Evolutionary conservation across 64 coral and sea anemone genomes (phyloP), one percentile per base, ranked within the genome.

Genomic region (Trachythela sp.): DNA sequence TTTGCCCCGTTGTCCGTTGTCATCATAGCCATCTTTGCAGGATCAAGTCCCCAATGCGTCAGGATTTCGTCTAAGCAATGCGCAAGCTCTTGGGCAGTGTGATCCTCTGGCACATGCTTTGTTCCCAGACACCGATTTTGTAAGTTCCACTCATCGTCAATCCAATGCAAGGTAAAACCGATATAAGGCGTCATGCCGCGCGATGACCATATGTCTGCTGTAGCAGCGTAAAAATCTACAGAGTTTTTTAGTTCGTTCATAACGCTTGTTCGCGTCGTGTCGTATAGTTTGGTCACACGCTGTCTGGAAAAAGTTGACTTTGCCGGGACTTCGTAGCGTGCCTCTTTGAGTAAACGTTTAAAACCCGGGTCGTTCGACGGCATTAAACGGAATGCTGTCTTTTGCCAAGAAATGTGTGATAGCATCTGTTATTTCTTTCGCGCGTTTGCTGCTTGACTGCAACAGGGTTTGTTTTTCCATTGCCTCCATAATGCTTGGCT

Each of bases 301-400:
- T 80, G 27, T 18, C 75, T 80, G 31, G 75, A 80, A 80, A 80
- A 80, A 37, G 75, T 80, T 80, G 75, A 80, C 20, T 80, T 80
- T 9, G 75, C 75, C 9, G 75, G 75, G 13, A 80, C 75, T 80
- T 80, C 27, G 20, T 80, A 80, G 31, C 33, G 34, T n/a, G 75
- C 27, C 35, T 80, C 75, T 18, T 34, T 15, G 20, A 80, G 75
- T 37, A 80, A 39, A 11, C 75, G 34, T 18, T 80, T 80, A 29
- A 80, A 80, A 5, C 75, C 75, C 3, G 59, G n/a, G 59, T 6
- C 59, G 59, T 22, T 68, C 59, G 11, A 45, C 42, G 11, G 42
- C 42, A 45, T 45, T 45, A 45, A 45, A 45, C 42, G 42, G 42
- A 11, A 68, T 22, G 15, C 59, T 68, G 59, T 68, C 30, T 22